phyloP scores from a whole-genome alignment of 1,140 invertebrate species.

The Psilanteris sp. region DNA sequence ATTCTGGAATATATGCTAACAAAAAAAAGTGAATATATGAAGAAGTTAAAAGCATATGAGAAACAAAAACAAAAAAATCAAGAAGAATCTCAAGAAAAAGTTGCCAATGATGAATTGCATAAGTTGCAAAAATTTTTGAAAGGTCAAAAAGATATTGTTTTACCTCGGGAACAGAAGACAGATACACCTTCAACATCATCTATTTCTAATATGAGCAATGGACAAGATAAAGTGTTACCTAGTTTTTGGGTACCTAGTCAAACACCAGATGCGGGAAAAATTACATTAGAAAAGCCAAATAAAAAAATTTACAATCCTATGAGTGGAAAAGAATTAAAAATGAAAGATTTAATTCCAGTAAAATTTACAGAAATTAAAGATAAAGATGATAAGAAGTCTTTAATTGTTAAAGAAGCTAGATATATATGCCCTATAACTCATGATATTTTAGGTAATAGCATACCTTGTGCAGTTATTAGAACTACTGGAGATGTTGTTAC shows the following conservation, averaged over 20 bases:
- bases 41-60: slow-evolving; percentile 96
- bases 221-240: slow-evolving; percentile 88
- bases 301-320: slow-evolving; percentile 96
- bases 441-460: slow-evolving; percentile 96
- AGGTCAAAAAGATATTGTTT: slow-evolving; percentile 86
- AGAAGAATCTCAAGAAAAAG: slow-evolving; percentile 83
- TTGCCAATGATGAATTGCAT: slow-evolving; percentile 85
- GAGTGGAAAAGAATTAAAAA: slow-evolving; percentile 91
- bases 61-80: slow-evolving; percentile 89
- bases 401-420: slow-evolving; percentile 91
- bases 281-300: slow-evolving; percentile 91
- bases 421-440: slow-evolving; percentile 99
- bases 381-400: slow-evolving; percentile 89
- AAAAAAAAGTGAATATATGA: slow-evolving; percentile 95
- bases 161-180: slow-evolving; percentile 37
- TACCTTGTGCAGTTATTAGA: slow-evolving; percentile 94
- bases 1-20: slow-evolving; percentile 97
- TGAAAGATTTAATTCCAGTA: slow-evolving; percentile 96
- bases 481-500: slow-evolving; percentile 97
- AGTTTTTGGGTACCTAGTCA: slow-evolving; percentile 99
- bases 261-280: slow-evolving; percentile 90
- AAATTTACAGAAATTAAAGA: slow-evolving; percentile 96
- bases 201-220: slow-evolving; percentile 88
- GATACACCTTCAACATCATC: too few relatives aligned
- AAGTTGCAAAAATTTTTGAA: slow-evolving; percentile 89